Percentiles rank a stretch among this genome's conserved stretches.
Evolutionary conservation across 2,888 invertebrate genomes (phyloP).

Genomic region (Cephus pulcher): DNA sequence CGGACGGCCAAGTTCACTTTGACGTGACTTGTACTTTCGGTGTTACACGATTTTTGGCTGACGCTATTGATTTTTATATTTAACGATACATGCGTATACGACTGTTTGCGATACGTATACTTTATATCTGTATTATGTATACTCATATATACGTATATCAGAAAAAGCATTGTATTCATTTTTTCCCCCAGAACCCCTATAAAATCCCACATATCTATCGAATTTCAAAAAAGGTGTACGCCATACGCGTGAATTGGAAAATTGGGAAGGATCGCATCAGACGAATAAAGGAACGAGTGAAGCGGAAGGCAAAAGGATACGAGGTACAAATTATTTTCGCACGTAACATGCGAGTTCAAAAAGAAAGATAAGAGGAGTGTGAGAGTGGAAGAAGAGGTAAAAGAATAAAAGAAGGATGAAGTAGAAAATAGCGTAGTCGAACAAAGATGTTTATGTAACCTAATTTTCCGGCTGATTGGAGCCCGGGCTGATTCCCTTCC

Average conservation of each 20-base stretch:
- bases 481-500: slow-evolving; percentile 31
- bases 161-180: too few relatives aligned
- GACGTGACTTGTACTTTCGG: background rate
- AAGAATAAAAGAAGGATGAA: background rate
- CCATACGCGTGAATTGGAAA: background rate
- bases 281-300: background rate
- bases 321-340: background rate
- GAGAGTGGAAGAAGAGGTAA: background rate
- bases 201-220: background rate
- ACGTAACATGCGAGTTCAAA: background rate
- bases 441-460: slow-evolving; percentile 47
- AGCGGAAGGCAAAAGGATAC: background rate
- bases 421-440: slow-evolving; percentile 11
- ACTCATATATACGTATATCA: too few relatives aligned
- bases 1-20: background rate
- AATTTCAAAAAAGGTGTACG: background rate
- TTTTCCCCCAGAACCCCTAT: too few relatives aligned
- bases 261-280: background rate
- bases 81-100: background rate
- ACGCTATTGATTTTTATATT: background rate
- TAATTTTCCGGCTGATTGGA: slow-evolving; percentile 51
- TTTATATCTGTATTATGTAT: too few relatives aligned
- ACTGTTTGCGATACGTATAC: too few relatives aligned
- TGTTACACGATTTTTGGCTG: background rate
- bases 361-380: background rate